These are phyloP conservation scores for Lymantria dispar DNA, from an alignment of 2,888 invertebrate species.

Conservation along the genomic window DNA sequence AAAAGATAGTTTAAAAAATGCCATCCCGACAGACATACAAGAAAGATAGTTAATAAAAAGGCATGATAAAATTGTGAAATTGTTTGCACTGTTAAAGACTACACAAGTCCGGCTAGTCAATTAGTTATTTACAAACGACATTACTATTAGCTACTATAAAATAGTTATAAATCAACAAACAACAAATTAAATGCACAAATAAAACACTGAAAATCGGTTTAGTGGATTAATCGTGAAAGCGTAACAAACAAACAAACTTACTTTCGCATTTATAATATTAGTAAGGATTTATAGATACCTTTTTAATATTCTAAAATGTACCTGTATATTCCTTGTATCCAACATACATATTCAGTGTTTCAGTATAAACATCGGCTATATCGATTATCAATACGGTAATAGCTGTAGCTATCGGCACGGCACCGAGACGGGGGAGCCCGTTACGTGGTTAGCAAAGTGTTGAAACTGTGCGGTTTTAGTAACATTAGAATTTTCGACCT, in stretches of 20 bases:
- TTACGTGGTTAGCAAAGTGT: neutral
- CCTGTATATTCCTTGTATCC: no score
- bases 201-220: no score
- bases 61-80: no score
- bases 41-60: no score
- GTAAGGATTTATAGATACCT: no score
- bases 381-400: neutral
- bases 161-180: neutral
- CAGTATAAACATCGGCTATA: neutral
- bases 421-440: neutral
- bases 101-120: neutral
- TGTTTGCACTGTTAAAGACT: neutral
- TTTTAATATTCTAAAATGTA: no score
- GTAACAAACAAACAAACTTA: no score
- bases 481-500: neutral
- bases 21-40: no score
- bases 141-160: conserved; percentile 3
- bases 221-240: no score
- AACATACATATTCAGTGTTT: neutral
- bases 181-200: conserved; percentile 8
- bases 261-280: no score
- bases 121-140: neutral
- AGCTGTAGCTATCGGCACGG: neutral
- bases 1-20: no score
- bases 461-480: conserved; percentile 3